Conservation (phyloP, 2,888 invertebrate species). For the Agrochola litura region DNA sequence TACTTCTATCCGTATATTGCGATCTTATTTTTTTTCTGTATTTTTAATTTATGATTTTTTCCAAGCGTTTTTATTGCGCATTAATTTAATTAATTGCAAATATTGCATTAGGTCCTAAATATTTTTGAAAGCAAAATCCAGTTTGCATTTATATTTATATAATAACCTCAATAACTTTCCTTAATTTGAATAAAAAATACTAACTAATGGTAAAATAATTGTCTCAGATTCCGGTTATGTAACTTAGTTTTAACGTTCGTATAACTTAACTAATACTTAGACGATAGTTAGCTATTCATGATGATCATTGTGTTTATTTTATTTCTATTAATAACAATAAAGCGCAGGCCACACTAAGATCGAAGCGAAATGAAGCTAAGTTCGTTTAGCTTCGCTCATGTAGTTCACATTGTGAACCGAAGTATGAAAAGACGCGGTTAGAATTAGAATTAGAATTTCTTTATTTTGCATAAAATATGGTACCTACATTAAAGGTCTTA, state of each 20-base stretch:
- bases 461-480: no score
- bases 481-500: no score
- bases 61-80: background rate
- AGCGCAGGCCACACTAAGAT: no score
- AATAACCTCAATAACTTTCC: background rate
- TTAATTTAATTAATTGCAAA: background rate
- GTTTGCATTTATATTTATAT: no score
- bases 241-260: background rate
- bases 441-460: no score
- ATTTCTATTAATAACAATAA: conserved; percentile 2
- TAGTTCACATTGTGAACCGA: no score
- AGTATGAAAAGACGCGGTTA: no score
- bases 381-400: no score
- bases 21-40: background rate
- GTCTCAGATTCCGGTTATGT: background rate
- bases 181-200: background rate
- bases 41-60: background rate
- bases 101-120: background rate
- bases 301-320: conserved; percentile 7
- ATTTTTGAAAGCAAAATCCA: background rate
- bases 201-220: background rate
- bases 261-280: no score
- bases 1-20: background rate
- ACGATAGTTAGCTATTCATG: background rate
- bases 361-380: no score